These are phyloP conservation scores for Pseudolaguvia tuberculata DNA, from an alignment of 2,113 vertebrate species.

Conservation along the genomic window DNA sequence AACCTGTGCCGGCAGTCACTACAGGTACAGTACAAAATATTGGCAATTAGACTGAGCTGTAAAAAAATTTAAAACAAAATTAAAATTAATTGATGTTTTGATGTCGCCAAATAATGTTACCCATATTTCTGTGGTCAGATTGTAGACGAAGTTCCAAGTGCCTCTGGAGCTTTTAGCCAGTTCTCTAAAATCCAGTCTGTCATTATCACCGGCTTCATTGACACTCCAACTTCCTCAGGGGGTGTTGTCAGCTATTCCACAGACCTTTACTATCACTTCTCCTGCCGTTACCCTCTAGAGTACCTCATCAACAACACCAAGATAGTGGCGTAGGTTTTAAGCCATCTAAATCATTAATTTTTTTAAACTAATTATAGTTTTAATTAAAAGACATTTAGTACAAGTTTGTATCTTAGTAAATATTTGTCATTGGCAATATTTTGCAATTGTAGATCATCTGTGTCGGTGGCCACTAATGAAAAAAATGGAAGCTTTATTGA, in stretches of 20 bases:
- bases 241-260: slow-evolving; percentile 71
- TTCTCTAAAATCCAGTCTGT: slow-evolving; percentile 70
- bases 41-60: neutral
- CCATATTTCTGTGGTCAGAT: slow-evolving; percentile 56
- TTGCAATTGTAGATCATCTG: slow-evolving; percentile 63
- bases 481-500: slow-evolving; percentile 73
- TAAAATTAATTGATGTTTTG: neutral
- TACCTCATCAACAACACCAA: slow-evolving; percentile 73
- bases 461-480: slow-evolving; percentile 67
- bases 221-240: slow-evolving; percentile 55
- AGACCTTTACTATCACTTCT: slow-evolving; percentile 74
- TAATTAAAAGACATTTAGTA: neutral
- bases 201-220: slow-evolving; percentile 67
- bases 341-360: too few species aligned
- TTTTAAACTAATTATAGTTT: neutral
- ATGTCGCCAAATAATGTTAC: neutral
- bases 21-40: slow-evolving; percentile 52
- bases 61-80: neutral
- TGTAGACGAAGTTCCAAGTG: slow-evolving; percentile 61
- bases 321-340: slow-evolving; percentile 64
- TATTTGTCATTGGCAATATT: neutral
- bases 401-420: neutral
- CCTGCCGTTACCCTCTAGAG: slow-evolving; percentile 73
- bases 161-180: slow-evolving; percentile 57
- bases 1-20: slow-evolving; percentile 69